Percentiles rank a stretch among this genome's conserved stretches.
Conservation (phyloP, 2,888 invertebrate species). For the Gymnoscelis rufifasciata region DNA sequence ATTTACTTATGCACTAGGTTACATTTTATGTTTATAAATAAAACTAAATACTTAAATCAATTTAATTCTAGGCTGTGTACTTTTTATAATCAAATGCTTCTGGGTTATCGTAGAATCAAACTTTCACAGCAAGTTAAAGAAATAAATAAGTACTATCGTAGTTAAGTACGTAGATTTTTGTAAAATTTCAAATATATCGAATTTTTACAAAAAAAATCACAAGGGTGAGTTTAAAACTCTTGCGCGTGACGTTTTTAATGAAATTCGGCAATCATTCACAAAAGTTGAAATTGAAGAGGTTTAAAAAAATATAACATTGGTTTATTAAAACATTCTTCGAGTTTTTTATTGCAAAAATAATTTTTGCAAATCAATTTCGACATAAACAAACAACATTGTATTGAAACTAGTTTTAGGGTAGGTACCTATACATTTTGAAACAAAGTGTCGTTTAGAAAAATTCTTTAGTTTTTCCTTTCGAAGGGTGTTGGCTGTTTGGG, state of each 20-base stretch:
- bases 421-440: no score
- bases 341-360: no score
- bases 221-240: not conserved
- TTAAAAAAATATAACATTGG: no score
- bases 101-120: constrained; percentile 53
- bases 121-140: constrained; percentile 40
- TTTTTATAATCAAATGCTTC: constrained; percentile 79
- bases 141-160: constrained; percentile 3
- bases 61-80: constrained; percentile 71
- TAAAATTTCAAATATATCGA: constrained; percentile 17
- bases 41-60: constrained; percentile 43
- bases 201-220: constrained; percentile 14
- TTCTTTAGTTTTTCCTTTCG: constrained; percentile 38
- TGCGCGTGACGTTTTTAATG: no score
- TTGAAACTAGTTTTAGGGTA: no score
- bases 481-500: constrained; percentile 61
- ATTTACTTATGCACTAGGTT: constrained; percentile 57
- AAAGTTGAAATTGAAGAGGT: no score
- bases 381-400: no score
- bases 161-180: constrained; percentile 26
- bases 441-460: constrained; percentile 12
- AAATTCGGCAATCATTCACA: no score
- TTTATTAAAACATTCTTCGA: no score
- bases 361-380: no score
- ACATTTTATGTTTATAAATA: constrained; percentile 55